Conservation (phyloP, 2,113 vertebrate genomes). For the Syngnathus typhle region DNA sequence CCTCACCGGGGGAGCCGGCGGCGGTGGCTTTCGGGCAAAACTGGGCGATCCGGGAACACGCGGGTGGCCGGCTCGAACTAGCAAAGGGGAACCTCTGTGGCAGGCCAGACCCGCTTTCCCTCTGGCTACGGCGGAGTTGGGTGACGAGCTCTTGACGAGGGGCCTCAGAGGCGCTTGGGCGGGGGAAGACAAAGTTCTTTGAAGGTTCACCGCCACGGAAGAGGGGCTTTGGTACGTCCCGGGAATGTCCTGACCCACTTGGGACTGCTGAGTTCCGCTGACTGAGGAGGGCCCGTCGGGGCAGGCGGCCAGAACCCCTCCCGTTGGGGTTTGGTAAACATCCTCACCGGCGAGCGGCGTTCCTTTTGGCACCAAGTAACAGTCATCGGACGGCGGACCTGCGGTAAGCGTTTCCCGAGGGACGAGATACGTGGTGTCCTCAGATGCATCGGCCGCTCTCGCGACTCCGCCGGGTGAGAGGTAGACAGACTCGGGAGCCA, state of each 20-base stretch:
- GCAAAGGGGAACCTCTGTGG: constrained; percentile 64
- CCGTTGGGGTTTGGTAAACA: constrained; percentile 72
- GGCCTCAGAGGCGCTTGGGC: constrained; percentile 49
- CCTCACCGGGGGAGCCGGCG: constrained; percentile 72
- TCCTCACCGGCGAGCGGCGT: constrained; percentile 61
- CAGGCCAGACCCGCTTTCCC: constrained; percentile 52
- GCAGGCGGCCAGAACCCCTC: constrained; percentile 35
- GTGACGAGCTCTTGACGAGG: constrained; percentile 44
- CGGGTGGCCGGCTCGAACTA: constrained; percentile 58
- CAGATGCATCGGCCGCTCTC: constrained; percentile 40
- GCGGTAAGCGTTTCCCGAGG: constrained; percentile 52
- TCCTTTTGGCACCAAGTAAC: constrained; percentile 70
- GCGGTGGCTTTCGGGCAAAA: constrained; percentile 68
- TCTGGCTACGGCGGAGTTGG: constrained; percentile 39
- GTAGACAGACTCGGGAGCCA: constrained; percentile 63
- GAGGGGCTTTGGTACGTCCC: constrained; percentile 70
- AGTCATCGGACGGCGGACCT: constrained; percentile 52
- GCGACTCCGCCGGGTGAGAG: constrained; percentile 61
- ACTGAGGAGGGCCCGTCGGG: constrained; percentile 23
- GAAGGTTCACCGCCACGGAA: constrained; percentile 44
- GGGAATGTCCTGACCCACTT: constrained; percentile 52
- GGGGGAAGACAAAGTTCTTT: constrained; percentile 46
- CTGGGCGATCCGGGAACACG: constrained; percentile 65
- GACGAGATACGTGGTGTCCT: constrained; percentile 61
- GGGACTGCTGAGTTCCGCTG: constrained; percentile 42